Conservation (phyloP, 2,888 invertebrate genomes). For the Eubasilissa splendida region DNA sequence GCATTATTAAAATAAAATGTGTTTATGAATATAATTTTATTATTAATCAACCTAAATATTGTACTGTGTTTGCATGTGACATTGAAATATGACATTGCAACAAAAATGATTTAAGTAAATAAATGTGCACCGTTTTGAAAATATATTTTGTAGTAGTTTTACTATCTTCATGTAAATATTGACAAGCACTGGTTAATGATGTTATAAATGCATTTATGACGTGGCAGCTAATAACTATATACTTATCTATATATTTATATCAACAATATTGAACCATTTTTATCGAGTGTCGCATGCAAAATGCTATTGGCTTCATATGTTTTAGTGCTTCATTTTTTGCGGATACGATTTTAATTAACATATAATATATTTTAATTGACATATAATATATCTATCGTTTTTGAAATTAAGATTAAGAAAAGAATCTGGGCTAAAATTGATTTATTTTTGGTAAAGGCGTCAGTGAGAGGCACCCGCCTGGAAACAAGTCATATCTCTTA, state of each 20-base stretch:
- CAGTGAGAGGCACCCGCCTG: neutral
- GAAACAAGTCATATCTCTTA: conserved; percentile 30
- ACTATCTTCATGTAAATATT: conserved; percentile 42
- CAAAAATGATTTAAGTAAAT: neutral
- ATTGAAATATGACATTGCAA: conserved; percentile 34
- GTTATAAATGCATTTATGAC: conserved; percentile 26
- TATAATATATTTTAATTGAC: too few relatives aligned
- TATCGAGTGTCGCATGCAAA: conserved; percentile 51
- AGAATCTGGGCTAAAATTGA: neutral
- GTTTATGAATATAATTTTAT: conserved; percentile 2
- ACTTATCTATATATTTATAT: conserved; percentile 34
- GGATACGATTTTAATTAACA: conserved; percentile 5
- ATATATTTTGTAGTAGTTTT: conserved; percentile 46
- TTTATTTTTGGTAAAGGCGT: neutral
- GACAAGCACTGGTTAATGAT: neutral
- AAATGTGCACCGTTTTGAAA: conserved; percentile 2
- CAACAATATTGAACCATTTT: conserved; percentile 25
- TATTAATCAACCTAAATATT: neutral
- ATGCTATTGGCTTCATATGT: conserved; percentile 26
- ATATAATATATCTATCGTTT: conserved; percentile 31
- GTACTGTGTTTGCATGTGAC: conserved; percentile 48
- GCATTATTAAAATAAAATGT: neutral
- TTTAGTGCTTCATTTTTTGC: conserved; percentile 21
- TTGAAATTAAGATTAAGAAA: conserved; percentile 11
- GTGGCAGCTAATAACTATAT: conserved; percentile 44